Conservation (phyloP, 2,797 vertebrate species). For the Miichthys miiuy region DNA sequence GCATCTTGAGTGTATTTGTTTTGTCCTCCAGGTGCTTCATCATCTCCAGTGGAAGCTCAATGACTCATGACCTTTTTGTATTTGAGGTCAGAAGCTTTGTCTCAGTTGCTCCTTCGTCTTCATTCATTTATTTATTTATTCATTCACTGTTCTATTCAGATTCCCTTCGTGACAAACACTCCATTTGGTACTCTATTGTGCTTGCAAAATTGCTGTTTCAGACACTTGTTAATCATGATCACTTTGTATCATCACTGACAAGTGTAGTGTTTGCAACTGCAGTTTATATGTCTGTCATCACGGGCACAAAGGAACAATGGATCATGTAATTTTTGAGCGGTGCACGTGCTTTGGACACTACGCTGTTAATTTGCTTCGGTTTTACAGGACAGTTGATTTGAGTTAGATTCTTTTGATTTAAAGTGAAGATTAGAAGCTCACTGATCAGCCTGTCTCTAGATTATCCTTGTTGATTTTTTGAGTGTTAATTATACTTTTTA, state of each 20-base stretch:
- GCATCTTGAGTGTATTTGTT: neutral
- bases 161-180: neutral
- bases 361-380: conserved; percentile 1
- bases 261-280: conserved; percentile 9
- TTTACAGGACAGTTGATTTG: no score
- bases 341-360: neutral
- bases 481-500: neutral
- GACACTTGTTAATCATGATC: conserved; percentile 10
- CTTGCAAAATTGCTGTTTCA: neutral
- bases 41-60: neutral
- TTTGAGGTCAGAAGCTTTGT: conserved; percentile 3
- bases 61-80: neutral
- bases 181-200: neutral
- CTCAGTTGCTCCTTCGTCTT: neutral
- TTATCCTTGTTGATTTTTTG: neutral
- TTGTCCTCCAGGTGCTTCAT: conserved; percentile 7
- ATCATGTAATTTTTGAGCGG: neutral
- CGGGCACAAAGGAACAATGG: neutral
- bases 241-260: conserved; percentile 6
- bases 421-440: neutral
- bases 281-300: neutral
- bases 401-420: no score
- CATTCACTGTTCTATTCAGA: neutral
- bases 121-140: neutral
- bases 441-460: neutral